Percentiles rank a stretch among this genome's conserved stretches.
phyloP scores from a whole-genome alignment of 2,113 vertebrate species.

The Xiphias gladius region DNA sequence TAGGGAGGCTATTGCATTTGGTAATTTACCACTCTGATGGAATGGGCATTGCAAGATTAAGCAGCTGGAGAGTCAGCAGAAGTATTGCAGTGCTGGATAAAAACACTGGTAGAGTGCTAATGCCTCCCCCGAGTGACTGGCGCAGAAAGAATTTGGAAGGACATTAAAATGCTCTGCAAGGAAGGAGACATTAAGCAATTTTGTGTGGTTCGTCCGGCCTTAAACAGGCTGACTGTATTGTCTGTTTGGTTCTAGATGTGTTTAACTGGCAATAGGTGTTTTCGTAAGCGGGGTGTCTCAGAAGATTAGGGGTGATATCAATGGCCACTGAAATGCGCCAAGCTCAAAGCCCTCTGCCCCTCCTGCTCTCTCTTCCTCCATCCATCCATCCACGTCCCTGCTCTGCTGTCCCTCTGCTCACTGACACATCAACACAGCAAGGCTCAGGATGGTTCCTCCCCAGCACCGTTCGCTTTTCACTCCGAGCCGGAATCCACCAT shows the following conservation, averaged over 20 bases:
- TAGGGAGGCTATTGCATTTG: not conserved
- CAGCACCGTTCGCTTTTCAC: constrained; percentile 18
- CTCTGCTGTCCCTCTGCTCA: not conserved
- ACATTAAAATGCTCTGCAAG: not conserved
- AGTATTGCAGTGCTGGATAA: not conserved
- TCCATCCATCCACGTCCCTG: constrained; percentile 42
- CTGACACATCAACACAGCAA: constrained; percentile 27
- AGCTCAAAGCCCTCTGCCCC: constrained; percentile 34
- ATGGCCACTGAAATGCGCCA: constrained; percentile 39
- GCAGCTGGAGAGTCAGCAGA: not conserved
- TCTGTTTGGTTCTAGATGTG: not conserved
- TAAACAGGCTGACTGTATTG: not conserved
- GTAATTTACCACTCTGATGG: not conserved
- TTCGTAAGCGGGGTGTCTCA: not conserved
- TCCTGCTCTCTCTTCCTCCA: constrained; percentile 24
- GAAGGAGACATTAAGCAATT: not conserved
- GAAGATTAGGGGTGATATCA: constrained; percentile 11
- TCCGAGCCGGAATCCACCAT: constrained; percentile 73
- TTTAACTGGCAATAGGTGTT: not conserved
- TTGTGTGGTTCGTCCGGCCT: not conserved
- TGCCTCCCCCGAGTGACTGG: not conserved
- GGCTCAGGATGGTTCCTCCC: too few species aligned
- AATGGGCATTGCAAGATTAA: not conserved
- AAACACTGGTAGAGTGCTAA: not conserved
- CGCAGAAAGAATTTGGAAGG: constrained; percentile 3